Conservation (phyloP, 2,113 vertebrate species). For the Epinephelus lanceolatus region DNA sequence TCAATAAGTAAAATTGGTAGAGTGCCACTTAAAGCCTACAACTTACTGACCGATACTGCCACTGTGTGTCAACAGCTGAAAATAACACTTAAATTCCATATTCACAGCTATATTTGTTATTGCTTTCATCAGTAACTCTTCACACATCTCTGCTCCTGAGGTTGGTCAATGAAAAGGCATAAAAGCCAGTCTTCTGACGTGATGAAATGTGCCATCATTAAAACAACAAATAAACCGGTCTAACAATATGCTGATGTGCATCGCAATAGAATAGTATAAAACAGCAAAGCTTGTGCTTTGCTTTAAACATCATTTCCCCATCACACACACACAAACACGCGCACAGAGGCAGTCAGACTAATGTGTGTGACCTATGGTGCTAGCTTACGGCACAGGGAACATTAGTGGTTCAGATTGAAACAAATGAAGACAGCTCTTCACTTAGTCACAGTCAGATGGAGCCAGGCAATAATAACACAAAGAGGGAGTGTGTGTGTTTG, state of each 20-base stretch:
- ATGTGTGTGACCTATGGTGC: slow-evolving; percentile 78
- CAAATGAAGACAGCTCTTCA: slow-evolving; percentile 81
- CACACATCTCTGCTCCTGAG: neutral
- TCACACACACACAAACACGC: slow-evolving; percentile 11
- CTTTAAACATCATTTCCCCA: slow-evolving; percentile 4
- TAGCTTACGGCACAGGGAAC: slow-evolving; percentile 74
- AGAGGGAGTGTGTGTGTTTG: slow-evolving; percentile 25
- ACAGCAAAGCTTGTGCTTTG: slow-evolving; percentile 22
- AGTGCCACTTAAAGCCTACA: neutral
- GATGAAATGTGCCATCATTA: slow-evolving; percentile 27
- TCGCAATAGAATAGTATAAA: neutral
- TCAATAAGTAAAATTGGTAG: neutral
- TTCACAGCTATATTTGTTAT: slow-evolving; percentile 1
- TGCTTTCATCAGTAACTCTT: neutral
- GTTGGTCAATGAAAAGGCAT: slow-evolving; percentile 8
- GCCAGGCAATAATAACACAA: slow-evolving; percentile 71
- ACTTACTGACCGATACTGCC: neutral
- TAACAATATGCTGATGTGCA: slow-evolving; percentile 1
- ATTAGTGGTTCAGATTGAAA: slow-evolving; percentile 81
- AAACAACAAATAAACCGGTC: neutral
- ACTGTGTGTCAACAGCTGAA: slow-evolving; percentile 8
- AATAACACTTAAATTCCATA: neutral
- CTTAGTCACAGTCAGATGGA: slow-evolving; percentile 79
- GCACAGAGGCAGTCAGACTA: slow-evolving; percentile 56
- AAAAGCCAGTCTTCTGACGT: neutral